Base-by-base conservation (phyloP, 2,888 invertebrate genomes). In the Ormia ochracea region DNA sequence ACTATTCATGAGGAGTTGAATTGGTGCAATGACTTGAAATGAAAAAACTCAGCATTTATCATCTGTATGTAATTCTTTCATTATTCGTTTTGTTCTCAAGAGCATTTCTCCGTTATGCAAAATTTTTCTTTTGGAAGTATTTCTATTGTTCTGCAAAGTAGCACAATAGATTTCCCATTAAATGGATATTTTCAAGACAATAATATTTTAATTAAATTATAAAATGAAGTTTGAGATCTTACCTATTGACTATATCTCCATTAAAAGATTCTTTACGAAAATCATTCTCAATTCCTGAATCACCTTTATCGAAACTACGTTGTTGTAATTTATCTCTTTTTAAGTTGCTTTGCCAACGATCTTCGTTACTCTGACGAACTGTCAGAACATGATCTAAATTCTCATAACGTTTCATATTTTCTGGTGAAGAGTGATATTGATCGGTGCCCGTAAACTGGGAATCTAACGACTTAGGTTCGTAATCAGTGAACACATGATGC, bases 271-370 rank as follows among this genome's bases (percentile, higher is more conserved):
- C 94, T 81, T 94, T 92, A 63, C 94, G 92, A 84, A 94, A 94
- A 87, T 95, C 95, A 83, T 95, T 95, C 85, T 95, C 95, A 81
- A 95, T 95, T 0, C 95, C 95, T 0, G 95, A 95, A 89, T 95
- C 95, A 2, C 87, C 92, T 90, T 86, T 93, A 90, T 84, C 92
- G 89, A 90, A 90, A 81, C 90, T 90, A 28, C 89, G 85, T 81
- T 90, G 90, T 79, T 89, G 89, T 66, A 88, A 82, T 73, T 89
- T 89, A 72, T 92, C 92, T 28, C 91, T 91, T 83, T 92, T 93
- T 33, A 92, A 90, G 69, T 86, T 89, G 82, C 93, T 91, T 77
- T 93, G 90, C 83, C 93, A 93, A 84, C 92, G 92, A 82, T 93
- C 93, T 84, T 91, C 79, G 9, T 45, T 73, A 12, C 45, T 63